Percentiles rank a stretch among this genome's conserved stretches.
phyloP scores from a whole-genome alignment of 2,113 vertebrate genomes.

The Aspiorhynchus laticeps region DNA sequence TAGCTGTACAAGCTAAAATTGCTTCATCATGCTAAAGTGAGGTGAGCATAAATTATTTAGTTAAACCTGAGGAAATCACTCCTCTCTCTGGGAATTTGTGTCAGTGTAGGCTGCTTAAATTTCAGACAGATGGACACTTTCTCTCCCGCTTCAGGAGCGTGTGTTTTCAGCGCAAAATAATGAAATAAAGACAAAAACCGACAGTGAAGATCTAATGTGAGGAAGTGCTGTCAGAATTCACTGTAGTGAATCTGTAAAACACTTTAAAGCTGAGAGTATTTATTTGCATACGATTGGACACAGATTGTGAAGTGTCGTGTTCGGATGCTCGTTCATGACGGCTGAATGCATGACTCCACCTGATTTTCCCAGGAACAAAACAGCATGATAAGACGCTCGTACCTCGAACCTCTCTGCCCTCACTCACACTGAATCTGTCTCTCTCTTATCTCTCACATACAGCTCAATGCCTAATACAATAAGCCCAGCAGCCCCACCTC shows the following conservation, averaged over 20 bases:
- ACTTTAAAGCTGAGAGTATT: neutral
- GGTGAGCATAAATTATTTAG: constrained; percentile 98
- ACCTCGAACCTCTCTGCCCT: constrained; percentile 56
- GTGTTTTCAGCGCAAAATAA: constrained; percentile 41
- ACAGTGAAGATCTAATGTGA: constrained; percentile 17
- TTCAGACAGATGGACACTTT: constrained; percentile 78
- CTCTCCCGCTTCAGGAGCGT: constrained; percentile 11
- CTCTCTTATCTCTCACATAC: constrained; percentile 47
- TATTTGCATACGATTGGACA: constrained; percentile 8
- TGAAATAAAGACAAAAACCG: constrained; percentile 49
- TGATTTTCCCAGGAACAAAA: constrained; percentile 40
- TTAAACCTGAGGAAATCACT: constrained; percentile 89
- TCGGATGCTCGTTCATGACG: neutral
- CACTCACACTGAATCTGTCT: constrained; percentile 27
- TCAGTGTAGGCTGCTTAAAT: constrained; percentile 82
- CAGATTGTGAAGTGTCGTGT: constrained; percentile 30
- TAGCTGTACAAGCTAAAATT: constrained; percentile 91
- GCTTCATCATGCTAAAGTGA: constrained; percentile 95
- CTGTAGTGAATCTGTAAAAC: constrained; percentile 22
- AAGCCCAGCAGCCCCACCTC: neutral
- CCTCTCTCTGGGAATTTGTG: constrained; percentile 82
- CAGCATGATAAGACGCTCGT: constrained; percentile 63
- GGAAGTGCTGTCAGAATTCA: constrained; percentile 16
- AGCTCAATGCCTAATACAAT: constrained; percentile 46
- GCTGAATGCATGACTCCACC: constrained; percentile 44